Percentiles rank a stretch among this genome's conserved stretches.
These are phyloP conservation scores for Tigriopus japonicus DNA, from an alignment of 1,140 invertebrate species.

Conservation along the genomic window DNA sequence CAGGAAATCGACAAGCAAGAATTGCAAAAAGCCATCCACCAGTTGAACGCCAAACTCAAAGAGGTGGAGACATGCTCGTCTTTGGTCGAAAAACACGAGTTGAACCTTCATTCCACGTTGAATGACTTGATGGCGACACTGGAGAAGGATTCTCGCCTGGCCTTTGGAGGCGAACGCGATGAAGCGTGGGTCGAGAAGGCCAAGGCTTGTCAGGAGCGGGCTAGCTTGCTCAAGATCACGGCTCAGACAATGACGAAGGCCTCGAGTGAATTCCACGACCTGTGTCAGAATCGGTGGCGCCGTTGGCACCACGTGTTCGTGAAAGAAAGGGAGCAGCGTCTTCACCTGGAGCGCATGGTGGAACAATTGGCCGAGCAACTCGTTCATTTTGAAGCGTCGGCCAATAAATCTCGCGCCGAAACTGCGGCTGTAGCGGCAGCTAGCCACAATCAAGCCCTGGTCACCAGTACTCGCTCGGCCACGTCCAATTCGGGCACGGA, in stretches of 20 bases:
- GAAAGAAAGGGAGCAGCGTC: constrained; percentile 81
- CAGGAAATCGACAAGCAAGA: constrained; percentile 33
- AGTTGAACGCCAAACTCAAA: constrained; percentile 45
- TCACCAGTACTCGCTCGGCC: too few relatives aligned
- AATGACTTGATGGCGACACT: background rate
- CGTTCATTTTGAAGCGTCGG: constrained; percentile 72
- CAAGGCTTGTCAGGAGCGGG: constrained; percentile 67
- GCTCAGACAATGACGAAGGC: constrained; percentile 87
- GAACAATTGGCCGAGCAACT: constrained; percentile 92
- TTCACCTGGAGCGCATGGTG: constrained; percentile 86
- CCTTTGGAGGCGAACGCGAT: constrained; percentile 48
- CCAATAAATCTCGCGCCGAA: background rate
- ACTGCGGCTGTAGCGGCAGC: too few relatives aligned
- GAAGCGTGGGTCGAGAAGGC: constrained; percentile 30
- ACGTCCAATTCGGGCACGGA: too few relatives aligned
- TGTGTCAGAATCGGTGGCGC: constrained; percentile 42
- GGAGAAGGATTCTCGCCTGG: constrained; percentile 38
- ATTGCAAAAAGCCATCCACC: constrained; percentile 37
- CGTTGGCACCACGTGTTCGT: constrained; percentile 79
- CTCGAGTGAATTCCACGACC: constrained; percentile 8
- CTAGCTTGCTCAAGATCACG: constrained; percentile 78
- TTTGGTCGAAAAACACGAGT: constrained; percentile 66
- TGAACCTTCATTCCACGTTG: constrained; percentile 41
- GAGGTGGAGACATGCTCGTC: constrained; percentile 78
- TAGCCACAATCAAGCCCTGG: too few relatives aligned